Evolutionary conservation across 2,888 invertebrate genomes (phyloP).

Genomic region (Frankliniella fusca): DNA sequence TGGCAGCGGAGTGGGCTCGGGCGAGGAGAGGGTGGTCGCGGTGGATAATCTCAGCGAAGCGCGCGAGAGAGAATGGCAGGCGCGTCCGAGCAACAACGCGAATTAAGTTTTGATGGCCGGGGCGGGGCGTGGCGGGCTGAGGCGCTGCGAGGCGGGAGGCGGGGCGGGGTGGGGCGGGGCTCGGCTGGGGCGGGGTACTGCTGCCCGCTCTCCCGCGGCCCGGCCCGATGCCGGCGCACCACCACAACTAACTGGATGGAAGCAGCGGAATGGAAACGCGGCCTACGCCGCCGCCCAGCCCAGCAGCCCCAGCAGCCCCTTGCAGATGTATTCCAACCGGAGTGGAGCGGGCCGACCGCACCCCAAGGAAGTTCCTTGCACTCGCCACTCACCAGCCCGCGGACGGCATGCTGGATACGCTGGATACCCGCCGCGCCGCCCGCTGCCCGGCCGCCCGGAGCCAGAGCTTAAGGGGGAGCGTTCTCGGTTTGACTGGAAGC

Average conservation of each 20-base stretch:
- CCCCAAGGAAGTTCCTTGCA: too few species aligned
- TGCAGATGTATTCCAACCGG: not conserved
- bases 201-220: not conserved
- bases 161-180: not conserved
- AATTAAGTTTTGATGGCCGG: not conserved
- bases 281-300: not conserved
- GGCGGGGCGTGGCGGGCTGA: not conserved
- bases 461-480: too few species aligned
- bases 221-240: not conserved
- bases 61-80: not conserved
- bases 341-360: too few species aligned
- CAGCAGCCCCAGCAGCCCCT: not conserved
- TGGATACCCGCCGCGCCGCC: too few species aligned
- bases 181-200: not conserved
- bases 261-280: not conserved
- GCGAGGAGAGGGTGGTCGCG: not conserved
- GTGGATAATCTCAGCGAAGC: not conserved
- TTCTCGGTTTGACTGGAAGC: not conserved
- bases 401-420: too few species aligned
- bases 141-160: not conserved
- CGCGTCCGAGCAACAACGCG: constrained; percentile 6
- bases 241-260: not conserved
- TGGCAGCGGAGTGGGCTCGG: not conserved
- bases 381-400: too few species aligned
- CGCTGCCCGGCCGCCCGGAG: too few species aligned